These are phyloP conservation scores for Parauchenoglanis punctatus DNA, from an alignment of 2,797 vertebrate genomes.

Conservation along the genomic window DNA sequence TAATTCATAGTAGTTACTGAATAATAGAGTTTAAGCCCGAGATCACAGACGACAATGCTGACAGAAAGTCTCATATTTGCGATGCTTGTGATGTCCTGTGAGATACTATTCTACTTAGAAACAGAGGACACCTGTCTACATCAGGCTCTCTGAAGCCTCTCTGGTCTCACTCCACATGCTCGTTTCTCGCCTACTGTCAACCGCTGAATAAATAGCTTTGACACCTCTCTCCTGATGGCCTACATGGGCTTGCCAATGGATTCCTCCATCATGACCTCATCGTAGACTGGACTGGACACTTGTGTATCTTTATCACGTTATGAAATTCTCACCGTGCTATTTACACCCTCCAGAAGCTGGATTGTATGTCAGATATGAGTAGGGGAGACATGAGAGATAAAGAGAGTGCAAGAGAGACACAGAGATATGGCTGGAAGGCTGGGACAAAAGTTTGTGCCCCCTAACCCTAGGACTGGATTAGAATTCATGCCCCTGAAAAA, in stretches of 20 bases:
- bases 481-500: conserved; percentile 14
- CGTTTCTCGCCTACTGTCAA: conserved; percentile 32
- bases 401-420: background rate
- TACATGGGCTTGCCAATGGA: conserved; percentile 71
- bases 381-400: conserved; percentile 51
- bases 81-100: background rate
- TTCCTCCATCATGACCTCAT: conserved; percentile 79
- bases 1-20: background rate
- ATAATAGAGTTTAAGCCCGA: background rate
- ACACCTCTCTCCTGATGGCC: conserved; percentile 48
- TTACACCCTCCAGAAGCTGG: conserved; percentile 72
- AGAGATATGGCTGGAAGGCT: background rate
- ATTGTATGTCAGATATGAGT: conserved; percentile 71
- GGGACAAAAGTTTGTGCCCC: background rate
- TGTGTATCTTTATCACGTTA: conserved; percentile 83
- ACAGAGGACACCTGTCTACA: conserved; percentile 8
- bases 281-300: conserved; percentile 73
- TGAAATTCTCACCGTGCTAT: conserved; percentile 81
- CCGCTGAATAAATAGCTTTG: conserved; percentile 58
- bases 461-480: background rate
- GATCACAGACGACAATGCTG: background rate
- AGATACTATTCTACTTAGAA: background rate
- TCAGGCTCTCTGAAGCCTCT: conserved; percentile 14
- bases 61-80: conserved; percentile 25
- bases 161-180: conserved; percentile 9